Conservation (phyloP, 2,888 invertebrate species). For the Odontocolon sp. region DNA sequence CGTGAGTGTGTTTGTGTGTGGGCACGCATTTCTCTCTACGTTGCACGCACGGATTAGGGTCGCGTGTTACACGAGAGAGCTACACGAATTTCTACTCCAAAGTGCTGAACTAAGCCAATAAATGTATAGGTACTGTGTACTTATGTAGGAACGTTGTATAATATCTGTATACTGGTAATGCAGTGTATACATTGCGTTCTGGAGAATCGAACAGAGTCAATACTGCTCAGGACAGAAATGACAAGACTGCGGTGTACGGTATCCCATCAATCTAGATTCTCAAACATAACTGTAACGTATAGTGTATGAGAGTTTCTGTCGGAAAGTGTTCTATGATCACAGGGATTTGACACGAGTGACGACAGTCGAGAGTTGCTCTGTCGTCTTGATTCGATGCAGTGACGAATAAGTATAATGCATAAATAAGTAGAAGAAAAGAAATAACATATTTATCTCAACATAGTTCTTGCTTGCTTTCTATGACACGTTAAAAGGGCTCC, state of each 20-base stretch:
- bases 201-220: conserved; percentile 22
- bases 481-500: conserved; percentile 9
- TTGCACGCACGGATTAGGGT: conserved; percentile 21
- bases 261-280: conserved; percentile 25
- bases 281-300: too few species aligned
- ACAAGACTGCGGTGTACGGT: background rate
- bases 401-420: conserved; percentile 6
- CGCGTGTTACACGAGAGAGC: conserved; percentile 28
- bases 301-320: background rate
- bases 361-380: background rate
- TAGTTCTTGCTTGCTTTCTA: conserved; percentile 13
- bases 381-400: background rate
- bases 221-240: background rate
- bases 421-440: conserved; percentile 7
- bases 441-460: background rate
- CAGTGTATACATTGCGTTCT: background rate
- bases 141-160: background rate
- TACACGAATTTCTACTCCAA: conserved; percentile 35
- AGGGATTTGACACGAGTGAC: background rate
- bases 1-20: too few species aligned
- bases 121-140: conserved; percentile 20
- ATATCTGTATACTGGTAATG: background rate
- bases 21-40: conserved; percentile 15
- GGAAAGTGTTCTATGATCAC: too few species aligned
- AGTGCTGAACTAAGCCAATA: conserved; percentile 39